Base-by-base conservation (phyloP, 2,113 vertebrate species). In the Pluvianellus socialis region DNA sequence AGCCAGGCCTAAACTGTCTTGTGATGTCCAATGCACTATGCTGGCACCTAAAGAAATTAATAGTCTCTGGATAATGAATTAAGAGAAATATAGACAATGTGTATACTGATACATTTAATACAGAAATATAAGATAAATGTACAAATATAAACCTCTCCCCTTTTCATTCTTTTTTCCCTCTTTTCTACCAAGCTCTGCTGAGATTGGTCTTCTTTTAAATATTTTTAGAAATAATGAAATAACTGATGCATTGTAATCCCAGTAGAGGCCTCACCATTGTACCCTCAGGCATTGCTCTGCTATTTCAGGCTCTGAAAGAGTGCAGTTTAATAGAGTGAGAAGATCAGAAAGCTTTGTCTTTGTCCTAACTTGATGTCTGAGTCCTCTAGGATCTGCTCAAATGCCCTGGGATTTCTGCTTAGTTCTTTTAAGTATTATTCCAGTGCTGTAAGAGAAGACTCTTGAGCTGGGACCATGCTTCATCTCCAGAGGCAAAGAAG, bases 181-280 rank as follows among this genome's bases (percentile, higher is more conserved):
- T 67, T 75, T 92, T 62, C 71, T 63, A 88, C 11, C 15, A 77
- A 79, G 16, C 14, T 74, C 7, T 52, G 44, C 68, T 85, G 80
- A 92, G 76, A 85, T 49, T 90, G 26, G 68, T 91, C 35, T 15
- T 91, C 58, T 93, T 94, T 75, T 53, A 91, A 94, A 92, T 87
- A 94, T 96, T 89, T 95, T 96, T 91, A 92, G 89, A 80, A 89
- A 89, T 95, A 89, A 70, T 94, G 58, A 95, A 97, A 72, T 94
- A 96, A 95, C 52, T 79, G 88, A 92, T 94, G 88, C 76, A 74
- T 81, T 88, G 7, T 79, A 87, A 95, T 94, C 73, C 65, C 80
- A 85, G 77, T 47, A 79, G 86, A 92, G 58, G 74, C 83, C 62
- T 87, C 70, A 87, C n/a, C 65, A 87, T 38, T 66, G n/a, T 85